Evolutionary conservation across 2,113 vertebrate species (phyloP), one percentile per base, ranked within the genome.

Genomic region (Tichodroma muraria): DNA sequence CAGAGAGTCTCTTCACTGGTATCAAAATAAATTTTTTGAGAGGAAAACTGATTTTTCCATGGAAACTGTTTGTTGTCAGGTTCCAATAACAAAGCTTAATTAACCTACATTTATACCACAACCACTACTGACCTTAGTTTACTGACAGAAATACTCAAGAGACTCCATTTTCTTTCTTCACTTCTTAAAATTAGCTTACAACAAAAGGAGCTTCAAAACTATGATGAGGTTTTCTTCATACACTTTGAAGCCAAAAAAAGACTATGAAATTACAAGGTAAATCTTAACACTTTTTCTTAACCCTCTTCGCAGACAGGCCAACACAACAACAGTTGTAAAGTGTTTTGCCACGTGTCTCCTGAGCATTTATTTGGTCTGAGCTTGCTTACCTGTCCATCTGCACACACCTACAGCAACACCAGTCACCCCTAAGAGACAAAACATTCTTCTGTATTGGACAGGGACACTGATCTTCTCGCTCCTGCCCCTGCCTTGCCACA

Each of bases 371-470:
- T 60, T 10, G 18, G 8, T 33, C 40, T 42, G 40, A 33, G 30
- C 18, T 37, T 59, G 25, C 8, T 69, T 22, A 40, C 35, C n/a
- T 25, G 10, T 23, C 56, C 24, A 31, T 3, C 24, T 10, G 31
- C 15, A 60, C 24, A 61, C 4, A 10, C 3, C 38, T 50, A 47
- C 2, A 2, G n/a, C 40, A 35, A 76, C 57, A 12, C 59, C 37
- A 17, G 6, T 69, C 2, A 1, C 1, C n/a, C 13, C 6, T 2
- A 72, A 24, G 2, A 57, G n/a, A 20, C 1, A 6, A 4, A 77
- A 65, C 30, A 33, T 15, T 15, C 37, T 30, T n/a, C 35, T 9
- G 23, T 11, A 11, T 1, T 3, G 16, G 38, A 7, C n/a, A 44
- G 24, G 31, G 22, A 53, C 22, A 9, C 11, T 11, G 12, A 24